Base-by-base conservation (phyloP, 23 tunicate genomes). In the Ciona savignyi region DNA sequence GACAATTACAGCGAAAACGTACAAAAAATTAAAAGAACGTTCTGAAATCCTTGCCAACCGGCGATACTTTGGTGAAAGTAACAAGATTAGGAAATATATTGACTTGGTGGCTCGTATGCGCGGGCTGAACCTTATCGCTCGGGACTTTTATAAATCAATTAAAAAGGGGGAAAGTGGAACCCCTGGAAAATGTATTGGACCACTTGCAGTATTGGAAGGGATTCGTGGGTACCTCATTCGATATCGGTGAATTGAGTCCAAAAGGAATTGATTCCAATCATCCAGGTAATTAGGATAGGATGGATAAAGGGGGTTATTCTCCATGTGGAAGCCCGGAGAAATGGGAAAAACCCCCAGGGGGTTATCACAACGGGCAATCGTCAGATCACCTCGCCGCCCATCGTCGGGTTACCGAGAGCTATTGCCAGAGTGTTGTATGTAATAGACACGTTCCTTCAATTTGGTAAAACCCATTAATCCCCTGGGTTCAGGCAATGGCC, bases 141-240 rank as follows among this genome's bases (percentile, higher is more conserved):
- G 86, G 65, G 97, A 91, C 80, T 85, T 91, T 80, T 84, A 84
- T 79, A 91, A 91, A 80, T 73, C 83, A 24, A 75, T 91, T 0
- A 91, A 91, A 32, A 91, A 91, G 60, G n/a, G 90, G 87, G 24
- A 91, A 91, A 72, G 30, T 91, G 33, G 97, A 91, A 71, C 82
- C 82, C 19, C 34, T 91, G 22, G 93, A 84, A 75, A 74, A 71
- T 1, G 66, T 91, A 9, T 34, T 72, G 20, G 76, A 80, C 35
- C 86, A 91, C 61, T 60, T 91, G 3, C 86, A 68, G 49, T 91
- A 84, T 60, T 91, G 97, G 97, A 91, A 91, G 62, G 97, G 93
- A 26, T 91, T 91, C 68, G 74, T 77, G 30, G 97, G 78, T 15
- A 48, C 77, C 27, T 28, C 87, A 1, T 84, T 80, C 61, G 83